Percentiles rank a stretch among this genome's conserved stretches.
These are phyloP conservation scores for Apaloderma vittatum DNA, from an alignment of 2,113 vertebrate genomes.

Conservation along the genomic window DNA sequence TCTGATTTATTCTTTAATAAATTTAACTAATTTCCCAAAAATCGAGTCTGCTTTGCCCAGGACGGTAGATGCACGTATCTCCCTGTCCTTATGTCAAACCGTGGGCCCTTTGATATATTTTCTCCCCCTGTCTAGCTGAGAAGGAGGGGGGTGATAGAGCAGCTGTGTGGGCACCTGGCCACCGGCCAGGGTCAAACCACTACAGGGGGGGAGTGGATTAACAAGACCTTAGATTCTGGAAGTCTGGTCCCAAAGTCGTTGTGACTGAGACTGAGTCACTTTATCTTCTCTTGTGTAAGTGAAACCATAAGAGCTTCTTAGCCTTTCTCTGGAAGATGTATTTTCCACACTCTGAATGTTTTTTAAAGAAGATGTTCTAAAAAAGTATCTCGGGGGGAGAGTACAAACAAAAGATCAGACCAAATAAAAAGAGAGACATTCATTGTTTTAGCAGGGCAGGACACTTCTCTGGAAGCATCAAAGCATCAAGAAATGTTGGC, in stretches of 20 bases:
- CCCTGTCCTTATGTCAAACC: no score
- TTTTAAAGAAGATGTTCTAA: background rate
- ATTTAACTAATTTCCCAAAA: no score
- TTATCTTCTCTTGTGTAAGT: background rate
- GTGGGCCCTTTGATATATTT: no score
- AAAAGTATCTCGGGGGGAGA: background rate
- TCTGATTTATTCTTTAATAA: no score
- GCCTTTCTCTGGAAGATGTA: background rate
- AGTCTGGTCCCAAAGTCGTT: background rate
- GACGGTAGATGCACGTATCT: no score
- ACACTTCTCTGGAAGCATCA: background rate
- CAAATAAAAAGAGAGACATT: background rate
- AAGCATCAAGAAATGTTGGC: background rate
- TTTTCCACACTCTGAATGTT: background rate
- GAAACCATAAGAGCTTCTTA: background rate
- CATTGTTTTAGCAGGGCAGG: background rate
- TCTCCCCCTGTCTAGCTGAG: no score
- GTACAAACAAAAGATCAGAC: background rate
- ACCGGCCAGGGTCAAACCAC: no score
- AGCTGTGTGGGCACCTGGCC: no score
- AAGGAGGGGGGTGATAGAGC: no score
- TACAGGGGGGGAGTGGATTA: background rate
- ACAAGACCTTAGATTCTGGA: background rate
- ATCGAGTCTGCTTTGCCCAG: no score
- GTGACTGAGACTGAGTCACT: background rate